Evolutionary conservation across 2,888 invertebrate genomes (phyloP), one percentile per base, ranked within the genome.

Genomic region (Eupithecia inturbata): DNA sequence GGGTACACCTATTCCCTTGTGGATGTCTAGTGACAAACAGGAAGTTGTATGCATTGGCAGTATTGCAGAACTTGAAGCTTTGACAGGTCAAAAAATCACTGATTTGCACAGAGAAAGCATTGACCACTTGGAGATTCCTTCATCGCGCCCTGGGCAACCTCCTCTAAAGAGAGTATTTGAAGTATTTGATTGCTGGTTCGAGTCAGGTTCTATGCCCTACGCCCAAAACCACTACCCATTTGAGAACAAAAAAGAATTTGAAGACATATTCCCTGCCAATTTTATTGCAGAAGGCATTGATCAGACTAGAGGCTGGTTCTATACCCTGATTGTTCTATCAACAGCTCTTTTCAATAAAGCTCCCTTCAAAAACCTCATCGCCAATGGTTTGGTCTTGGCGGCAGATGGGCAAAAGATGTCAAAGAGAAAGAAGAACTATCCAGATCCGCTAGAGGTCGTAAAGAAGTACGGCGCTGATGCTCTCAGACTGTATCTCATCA

Each of bases 131-230:
- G 97, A 97, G 84, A 99, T 99, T 83, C 99, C 99, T 0, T 99
- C 99, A 0, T 95, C 95, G 71, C 95, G 96, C 49, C 96, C 96
- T 0, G 99, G 98, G 9, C 96, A 96, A 74, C 98, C 98, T 5
- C 97, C 97, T 16, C 92, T 99, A 41, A 96, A 95, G 78, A 96
- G 99, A 71, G 96, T 99, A 6, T 87, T 97, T 0, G 99, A 99
- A 92, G 99, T 99, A 0, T 99, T 99, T 91, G 99, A 99, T 91
- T 99, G 99, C 89, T 99, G 99, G 99, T 99, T 99, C 92, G 99
- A 99, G 90, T 99, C 99, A 0, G 99, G 99, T 6, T 98, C 99
- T 28, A 99, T 99, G 99, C 99, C 99, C 0, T 99, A 99, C 86
- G 99, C 99, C 0, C 99, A 99, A 88, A 95, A 96, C 82, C 99